Base-by-base conservation (phyloP, 2,888 invertebrate genomes). In the Odontothrips loti region DNA sequence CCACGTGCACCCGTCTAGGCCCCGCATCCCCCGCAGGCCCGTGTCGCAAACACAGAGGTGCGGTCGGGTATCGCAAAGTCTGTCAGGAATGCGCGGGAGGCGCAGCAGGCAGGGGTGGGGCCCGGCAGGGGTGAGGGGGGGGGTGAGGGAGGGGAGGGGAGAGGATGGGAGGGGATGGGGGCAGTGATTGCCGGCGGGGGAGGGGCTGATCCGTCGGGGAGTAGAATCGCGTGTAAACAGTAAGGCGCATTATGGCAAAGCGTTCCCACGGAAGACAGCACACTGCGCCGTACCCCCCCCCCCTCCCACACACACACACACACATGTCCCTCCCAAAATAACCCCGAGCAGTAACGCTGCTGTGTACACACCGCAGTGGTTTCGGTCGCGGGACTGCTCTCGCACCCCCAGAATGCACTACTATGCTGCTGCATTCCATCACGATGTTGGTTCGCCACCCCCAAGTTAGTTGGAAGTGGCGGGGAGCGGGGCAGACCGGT, bases 141-240 rank as follows among this genome's bases (percentile, higher is more conserved):
- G 51, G 20, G 48, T 11, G 51, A 51, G 51, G 8, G 51, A 51
- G 58, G 15, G 68, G 12, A 27, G 23, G 68, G 27, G 68, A 23
- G 11, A 27, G 27, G 68, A 27, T 23, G 27, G n/a, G 12, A 63
- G 63, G 23, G 27, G 27, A 27, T 3, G 27, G 27, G 27, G 68
- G 27, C 17, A 58, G 58, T 17, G 58, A 17, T 58, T 20, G 58
- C 20, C 17, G 17, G 68, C 17, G 17, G 68, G 68, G 23, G 23
- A 68, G 68, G 68, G 68, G 23, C 23, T 11, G 34, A 43, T 43
- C 34, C 34, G 6, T 6, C 2, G 8, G 6, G 68, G 68, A 23
- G 23, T 75, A 23, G 68, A 75, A 75, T 75, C 68, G 68, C 68
- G 68, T 75, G 68, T 23, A 75, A 75, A 75, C 68, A 75, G 68